Base-by-base conservation (phyloP, 2,113 vertebrate species). In the Candoia aspera region DNA sequence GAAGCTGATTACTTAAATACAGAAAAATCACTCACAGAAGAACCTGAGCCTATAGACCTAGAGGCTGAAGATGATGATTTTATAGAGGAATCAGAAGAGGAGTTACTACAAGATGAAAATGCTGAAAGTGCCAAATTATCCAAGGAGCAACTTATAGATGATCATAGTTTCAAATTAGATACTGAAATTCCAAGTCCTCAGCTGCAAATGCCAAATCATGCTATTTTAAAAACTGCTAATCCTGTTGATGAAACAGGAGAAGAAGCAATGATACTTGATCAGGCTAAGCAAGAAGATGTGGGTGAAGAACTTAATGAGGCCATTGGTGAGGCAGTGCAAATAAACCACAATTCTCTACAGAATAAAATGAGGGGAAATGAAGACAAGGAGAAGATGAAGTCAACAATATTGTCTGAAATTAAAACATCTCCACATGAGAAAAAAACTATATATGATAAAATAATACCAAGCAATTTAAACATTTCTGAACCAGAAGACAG, bases 31-130 rank as follows among this genome's bases (percentile, higher is more conserved):
- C 55, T 5, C 26, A 90, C 79, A 54, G 26, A 60, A 12, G 91
- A 88, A 55, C 8, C 91, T 84, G 59, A 62, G 3, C 26, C 88
- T 8, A 92, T 89, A 83, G 79, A 95, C 1, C 10, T 89, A 2
- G 58, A 93, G 24, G 90, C 57, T 15, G 95, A 94, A n/a, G 93
- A 95, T 0, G 92, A 94, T 6, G 92, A 93, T 54, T 92, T 94
- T 1, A 42, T 94, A 83, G 79, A 94, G 90, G 89, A 93, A 86
- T 2, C 0, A n/a, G 92, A 95, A 1, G 97, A 98, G 79, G 97
- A 97, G 73, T 96, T 99, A 0, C 96, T 99, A 83, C 98, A 99
- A 95, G 99, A 99, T 96, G 99, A 99, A 97, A 99, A 99, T 58
- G 99, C 99, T 68, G 42, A 88, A 0, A 97, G 95, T 46, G 98